A percentile compares a stretch with the other conserved stretches of the same genome.
Evolutionary conservation across 1,140 invertebrate genomes (phyloP).

Genomic region (Drosophila sp.): DNA sequence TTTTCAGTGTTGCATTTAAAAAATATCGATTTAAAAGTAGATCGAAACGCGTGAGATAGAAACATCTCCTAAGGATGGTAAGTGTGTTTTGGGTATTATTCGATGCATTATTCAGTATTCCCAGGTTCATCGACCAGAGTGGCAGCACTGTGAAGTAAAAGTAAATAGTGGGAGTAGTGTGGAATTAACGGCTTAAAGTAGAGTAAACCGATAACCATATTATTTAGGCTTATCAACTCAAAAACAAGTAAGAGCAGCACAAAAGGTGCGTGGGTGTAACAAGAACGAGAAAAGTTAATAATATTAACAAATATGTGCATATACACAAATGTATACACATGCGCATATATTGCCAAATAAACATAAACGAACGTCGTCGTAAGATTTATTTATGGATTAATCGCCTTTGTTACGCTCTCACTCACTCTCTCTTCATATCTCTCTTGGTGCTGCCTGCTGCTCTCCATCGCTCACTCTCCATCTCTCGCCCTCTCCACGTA

Average conservation of each 20-base stretch:
- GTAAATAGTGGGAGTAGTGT: background rate
- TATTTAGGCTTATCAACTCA: slow-evolving; percentile 1
- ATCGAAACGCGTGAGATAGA: too few relatives aligned
- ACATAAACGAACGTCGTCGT: slow-evolving; percentile 14
- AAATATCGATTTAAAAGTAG: too few relatives aligned
- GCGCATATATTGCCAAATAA: slow-evolving; percentile 9
- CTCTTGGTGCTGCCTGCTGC: background rate
- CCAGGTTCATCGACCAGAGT: background rate
- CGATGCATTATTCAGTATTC: background rate
- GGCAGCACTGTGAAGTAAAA: background rate
- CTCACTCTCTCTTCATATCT: slow-evolving; percentile 5
- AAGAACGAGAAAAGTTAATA: slow-evolving; percentile 1
- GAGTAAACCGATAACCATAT: slow-evolving; percentile 1
- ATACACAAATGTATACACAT: background rate
- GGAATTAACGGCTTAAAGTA: background rate
- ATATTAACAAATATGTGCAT: slow-evolving; percentile 11
- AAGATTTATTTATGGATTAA: slow-evolving; percentile 22
- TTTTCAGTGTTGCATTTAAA: too few relatives aligned
- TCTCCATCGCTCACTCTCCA: background rate
- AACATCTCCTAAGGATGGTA: too few relatives aligned
- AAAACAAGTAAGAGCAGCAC: slow-evolving; percentile 1
- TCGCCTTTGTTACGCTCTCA: slow-evolving; percentile 10
- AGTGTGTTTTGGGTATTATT: background rate
- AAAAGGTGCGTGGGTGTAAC: slow-evolving; percentile 2
- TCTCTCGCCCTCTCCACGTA: background rate